Evolutionary conservation across 2,113 vertebrate species (phyloP), one percentile per base, ranked within the genome.

Genomic region (Carassius auratus): DNA sequence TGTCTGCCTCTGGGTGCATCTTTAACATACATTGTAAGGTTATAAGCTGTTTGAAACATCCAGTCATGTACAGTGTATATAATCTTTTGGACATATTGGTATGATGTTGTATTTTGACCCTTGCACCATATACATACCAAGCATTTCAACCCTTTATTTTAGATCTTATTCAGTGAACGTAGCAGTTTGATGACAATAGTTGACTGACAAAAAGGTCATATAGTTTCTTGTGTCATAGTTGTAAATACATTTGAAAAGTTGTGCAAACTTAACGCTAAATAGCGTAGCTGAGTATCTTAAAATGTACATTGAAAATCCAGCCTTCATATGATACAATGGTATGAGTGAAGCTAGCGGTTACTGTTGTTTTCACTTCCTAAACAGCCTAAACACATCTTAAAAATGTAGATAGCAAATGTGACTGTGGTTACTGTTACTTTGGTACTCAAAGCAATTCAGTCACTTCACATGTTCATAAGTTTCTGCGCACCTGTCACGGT

Each of bases 21-120:
- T 81, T 68, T 75, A 50, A 61, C 75, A 74, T 59, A n/a, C 52
- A 50, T 57, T 78, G 64, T 79, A 76, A 45, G 36, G 52, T 57
- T 83, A 86, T 89, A 89, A 92, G 88, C 87, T 91, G 36, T 76
- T 71, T 45, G 80, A 89, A 75, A 91, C 71, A 26, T 68, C 45
- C 74, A 42, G 23, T 75, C 61, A 76, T 88, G 81, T 88, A 88
- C 81, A 88, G 82, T 69, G 85, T 86, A 71, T 88, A 86, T 86
- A 84, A 81, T 81, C 61, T 81, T 88, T 88, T 86, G 13, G 76
- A 85, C 81, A 57, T 88, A 84, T 86, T 76, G 76, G 66, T 79
- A 84, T 84, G 68, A 75, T 81, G 84, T 87, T 76, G 84, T 88
- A 83, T 88, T 77, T 86, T 69, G 26, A 84, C 77, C 64, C 61